Base-by-base conservation (phyloP, 92 coral and sea anemone species). In the Porites rus region DNA sequence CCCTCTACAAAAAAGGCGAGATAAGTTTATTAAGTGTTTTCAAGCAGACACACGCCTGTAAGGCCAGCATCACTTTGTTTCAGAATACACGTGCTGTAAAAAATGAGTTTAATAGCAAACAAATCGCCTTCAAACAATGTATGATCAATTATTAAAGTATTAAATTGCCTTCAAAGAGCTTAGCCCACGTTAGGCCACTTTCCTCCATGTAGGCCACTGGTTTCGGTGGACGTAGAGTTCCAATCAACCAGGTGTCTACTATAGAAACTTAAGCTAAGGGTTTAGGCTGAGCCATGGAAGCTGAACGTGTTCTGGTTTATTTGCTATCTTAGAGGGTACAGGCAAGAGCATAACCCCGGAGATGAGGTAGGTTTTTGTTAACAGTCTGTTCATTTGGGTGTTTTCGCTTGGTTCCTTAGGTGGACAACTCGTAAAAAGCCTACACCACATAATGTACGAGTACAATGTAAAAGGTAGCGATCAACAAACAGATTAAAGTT, bases 171-270 rank as follows among this genome's bases (percentile, higher is more conserved):
- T 92, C 93, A 88, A 94, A 88, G 87, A 86, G 84, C 84, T 89
- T 84, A 61, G 72, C 87, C 92, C 94, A 67, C 84, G 86, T 80
- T 87, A 74, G 77, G 68, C 80, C 85, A 87, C 86, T 87, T 69
- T 78, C 78, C 89, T 77, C 91, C 74, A 64, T 69, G 90, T 69
- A 82, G 88, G 95, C 95, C 93, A 89, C 92, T 94, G 95, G 97
- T 82, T 69, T 78, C 54, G 92, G 92, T 75, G 76, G 76, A 79
- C 59, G 73, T 64, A 5, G 46, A 81, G 75, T 78, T 31, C 70
- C n/a, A 53, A 59, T 43, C 75, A 58, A 65, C 86, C 98, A 94
- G 98, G 98, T 94, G 98, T 62, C 98, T 87, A 82, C 98, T 85
- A 92, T 94, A 62, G 98, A 80, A 78, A 94, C 95, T 91, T 71